Conservation (phyloP, 2,797 vertebrate genomes). For the Rhabdomys pumilio region DNA sequence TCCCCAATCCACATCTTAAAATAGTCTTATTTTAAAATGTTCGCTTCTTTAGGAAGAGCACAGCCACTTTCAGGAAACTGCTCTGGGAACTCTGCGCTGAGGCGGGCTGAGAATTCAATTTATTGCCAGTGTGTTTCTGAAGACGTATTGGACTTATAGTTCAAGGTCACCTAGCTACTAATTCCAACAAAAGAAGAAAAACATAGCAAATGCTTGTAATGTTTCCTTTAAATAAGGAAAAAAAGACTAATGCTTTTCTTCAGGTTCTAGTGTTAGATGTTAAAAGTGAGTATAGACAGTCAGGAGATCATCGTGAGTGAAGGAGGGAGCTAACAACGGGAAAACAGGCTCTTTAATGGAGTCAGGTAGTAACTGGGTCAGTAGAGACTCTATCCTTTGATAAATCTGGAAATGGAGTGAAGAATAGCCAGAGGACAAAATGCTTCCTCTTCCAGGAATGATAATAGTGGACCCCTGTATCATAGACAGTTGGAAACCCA, state of each 20-base stretch:
- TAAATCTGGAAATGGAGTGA: slow-evolving; percentile 40
- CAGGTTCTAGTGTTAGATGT: slow-evolving; percentile 61
- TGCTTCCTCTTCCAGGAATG: slow-evolving; percentile 20
- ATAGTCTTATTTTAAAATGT: slow-evolving; percentile 76
- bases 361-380: not conserved
- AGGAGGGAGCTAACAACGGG: not conserved
- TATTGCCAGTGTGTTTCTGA: slow-evolving; percentile 71
- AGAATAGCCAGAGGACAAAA: not conserved
- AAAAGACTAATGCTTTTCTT: slow-evolving; percentile 62
- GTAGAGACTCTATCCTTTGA: not conserved
- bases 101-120: slow-evolving; percentile 66
- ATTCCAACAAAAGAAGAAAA: slow-evolving; percentile 77
- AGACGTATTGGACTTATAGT: slow-evolving; percentile 68
- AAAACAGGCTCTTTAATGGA: slow-evolving; percentile 59
- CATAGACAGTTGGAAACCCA: not conserved
- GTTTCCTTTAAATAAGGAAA: slow-evolving; percentile 69
- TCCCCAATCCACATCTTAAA: slow-evolving; percentile 71
- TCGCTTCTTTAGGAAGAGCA: slow-evolving; percentile 77
- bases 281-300: slow-evolving; percentile 54
- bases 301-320: slow-evolving; percentile 21
- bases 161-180: slow-evolving; percentile 79
- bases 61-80: slow-evolving; percentile 74
- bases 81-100: slow-evolving; percentile 68
- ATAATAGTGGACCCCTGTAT: not conserved
- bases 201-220: slow-evolving; percentile 64